Conservation (phyloP, 2,797 vertebrate species). For the Pipistrellus pipistrellus region DNA sequence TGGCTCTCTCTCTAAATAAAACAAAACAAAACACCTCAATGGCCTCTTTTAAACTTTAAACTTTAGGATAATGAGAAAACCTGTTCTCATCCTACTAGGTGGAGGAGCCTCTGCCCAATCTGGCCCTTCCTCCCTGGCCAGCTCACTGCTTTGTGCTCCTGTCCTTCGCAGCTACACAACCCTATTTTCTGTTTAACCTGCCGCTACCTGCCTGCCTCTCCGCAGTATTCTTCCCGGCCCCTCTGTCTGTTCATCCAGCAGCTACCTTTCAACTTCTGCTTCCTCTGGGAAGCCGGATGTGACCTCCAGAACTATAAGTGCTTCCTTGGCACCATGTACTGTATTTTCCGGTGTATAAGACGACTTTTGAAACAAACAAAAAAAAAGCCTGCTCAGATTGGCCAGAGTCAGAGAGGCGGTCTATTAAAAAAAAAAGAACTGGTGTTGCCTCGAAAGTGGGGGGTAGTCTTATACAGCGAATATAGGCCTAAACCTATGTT, state of each 20-base stretch:
- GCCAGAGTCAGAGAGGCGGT: too few relatives aligned
- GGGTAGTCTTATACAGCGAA: too few relatives aligned
- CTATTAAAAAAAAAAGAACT: too few relatives aligned
- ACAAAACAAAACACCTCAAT: neutral
- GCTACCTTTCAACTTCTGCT: neutral
- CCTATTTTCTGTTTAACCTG: too few relatives aligned
- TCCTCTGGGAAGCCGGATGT: neutral
- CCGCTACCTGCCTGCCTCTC: fast-evolving
- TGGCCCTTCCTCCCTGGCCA: neutral
- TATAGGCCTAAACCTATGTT: too few relatives aligned
- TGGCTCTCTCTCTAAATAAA: neutral
- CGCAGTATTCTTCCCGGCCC: too few relatives aligned
- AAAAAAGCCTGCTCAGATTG: too few relatives aligned
- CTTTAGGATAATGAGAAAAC: neutral
- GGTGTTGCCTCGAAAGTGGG: too few relatives aligned
- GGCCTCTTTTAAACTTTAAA: neutral
- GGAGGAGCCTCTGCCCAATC: neutral
- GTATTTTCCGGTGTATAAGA: too few relatives aligned
- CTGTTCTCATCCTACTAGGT: neutral
- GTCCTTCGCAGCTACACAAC: neutral
- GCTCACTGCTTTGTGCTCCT: neutral
- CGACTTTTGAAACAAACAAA: too few relatives aligned
- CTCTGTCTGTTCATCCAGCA: neutral
- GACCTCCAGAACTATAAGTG: neutral
- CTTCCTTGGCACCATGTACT: neutral